A percentile compares a stretch with the other conserved stretches of the same genome.
Evolutionary conservation across 1,140 invertebrate species (phyloP).

Genomic region (Gerris buenoi): DNA sequence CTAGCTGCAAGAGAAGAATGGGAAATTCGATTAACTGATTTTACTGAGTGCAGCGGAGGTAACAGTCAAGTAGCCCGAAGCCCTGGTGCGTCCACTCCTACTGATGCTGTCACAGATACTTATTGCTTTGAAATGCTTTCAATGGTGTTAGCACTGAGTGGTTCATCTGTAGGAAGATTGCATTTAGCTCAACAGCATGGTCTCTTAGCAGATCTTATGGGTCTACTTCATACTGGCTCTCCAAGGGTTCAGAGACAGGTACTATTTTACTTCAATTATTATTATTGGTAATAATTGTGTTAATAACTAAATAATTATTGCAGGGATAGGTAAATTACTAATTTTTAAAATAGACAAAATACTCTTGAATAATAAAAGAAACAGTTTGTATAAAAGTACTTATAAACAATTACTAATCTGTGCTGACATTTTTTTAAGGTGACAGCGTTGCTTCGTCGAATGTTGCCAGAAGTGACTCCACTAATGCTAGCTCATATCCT

Average conservation of each 20-base stretch:
- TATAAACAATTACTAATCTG: too few relatives aligned
- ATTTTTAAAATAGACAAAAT: too few relatives aligned
- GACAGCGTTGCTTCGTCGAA: constrained; percentile 57
- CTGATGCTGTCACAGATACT: constrained; percentile 45
- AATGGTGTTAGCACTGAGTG: constrained; percentile 84
- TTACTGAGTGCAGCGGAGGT: constrained; percentile 24
- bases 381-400: too few relatives aligned
- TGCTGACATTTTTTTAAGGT: constrained; percentile 35
- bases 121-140: constrained; percentile 97
- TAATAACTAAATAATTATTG: too few relatives aligned
- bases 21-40: constrained; percentile 39
- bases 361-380: too few relatives aligned
- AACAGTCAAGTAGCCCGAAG: constrained; percentile 35
- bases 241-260: constrained; percentile 86
- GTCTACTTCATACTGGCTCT: constrained; percentile 81
- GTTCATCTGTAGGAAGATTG: constrained; percentile 72
- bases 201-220: constrained; percentile 68
- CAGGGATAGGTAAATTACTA: too few relatives aligned
- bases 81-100: constrained; percentile 25
- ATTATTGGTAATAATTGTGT: too few relatives aligned
- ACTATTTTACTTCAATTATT: too few relatives aligned
- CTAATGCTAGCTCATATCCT: constrained; percentile 47
- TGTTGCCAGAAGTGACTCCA: constrained; percentile 68
- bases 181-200: constrained; percentile 80
- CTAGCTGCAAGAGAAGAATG: constrained; percentile 72